These are phyloP conservation scores for Lepus americanus DNA, from an alignment of 2,113 vertebrate species.

Conservation along the genomic window DNA sequence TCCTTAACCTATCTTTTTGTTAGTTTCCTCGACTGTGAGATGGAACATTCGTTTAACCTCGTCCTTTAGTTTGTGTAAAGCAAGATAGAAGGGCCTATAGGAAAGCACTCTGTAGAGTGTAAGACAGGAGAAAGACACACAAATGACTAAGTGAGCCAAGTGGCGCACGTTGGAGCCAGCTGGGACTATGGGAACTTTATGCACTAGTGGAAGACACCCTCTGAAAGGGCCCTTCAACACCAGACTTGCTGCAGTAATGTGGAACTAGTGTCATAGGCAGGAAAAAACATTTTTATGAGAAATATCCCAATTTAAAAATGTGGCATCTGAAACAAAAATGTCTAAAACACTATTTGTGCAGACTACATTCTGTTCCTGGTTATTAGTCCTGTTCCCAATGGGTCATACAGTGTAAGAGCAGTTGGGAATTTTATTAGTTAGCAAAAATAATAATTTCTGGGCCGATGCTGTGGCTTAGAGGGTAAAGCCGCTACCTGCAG, in stretches of 20 bases:
- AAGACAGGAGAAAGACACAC: not conserved
- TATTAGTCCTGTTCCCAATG: constrained; percentile 14
- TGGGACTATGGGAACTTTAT: not conserved
- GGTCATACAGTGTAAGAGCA: constrained; percentile 7
- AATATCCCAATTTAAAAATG: constrained; percentile 33
- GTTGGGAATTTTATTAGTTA: constrained; percentile 49
- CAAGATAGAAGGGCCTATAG: not conserved
- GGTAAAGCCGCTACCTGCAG: too few relatives aligned
- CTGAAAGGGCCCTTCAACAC: not conserved
- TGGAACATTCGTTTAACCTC: not conserved
- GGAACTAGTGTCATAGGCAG: not conserved
- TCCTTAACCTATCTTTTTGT: not conserved
- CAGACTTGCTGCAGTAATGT: not conserved
- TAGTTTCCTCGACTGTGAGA: not conserved
- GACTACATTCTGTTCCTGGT: not conserved
- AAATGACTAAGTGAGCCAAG: not conserved
- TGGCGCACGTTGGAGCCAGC: not conserved
- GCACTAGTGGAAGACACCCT: not conserved
- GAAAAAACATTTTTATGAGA: not conserved
- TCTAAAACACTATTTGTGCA: not conserved
- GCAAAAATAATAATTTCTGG: constrained; percentile 58
- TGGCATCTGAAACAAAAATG: constrained; percentile 31
- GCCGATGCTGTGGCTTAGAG: too few relatives aligned
- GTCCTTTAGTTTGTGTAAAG: not conserved
- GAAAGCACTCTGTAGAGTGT: not conserved